Percentiles rank a stretch among this genome's conserved stretches.
Evolutionary conservation across 2,797 vertebrate species (phyloP).

Genomic region (Eulemur albifrons): DNA sequence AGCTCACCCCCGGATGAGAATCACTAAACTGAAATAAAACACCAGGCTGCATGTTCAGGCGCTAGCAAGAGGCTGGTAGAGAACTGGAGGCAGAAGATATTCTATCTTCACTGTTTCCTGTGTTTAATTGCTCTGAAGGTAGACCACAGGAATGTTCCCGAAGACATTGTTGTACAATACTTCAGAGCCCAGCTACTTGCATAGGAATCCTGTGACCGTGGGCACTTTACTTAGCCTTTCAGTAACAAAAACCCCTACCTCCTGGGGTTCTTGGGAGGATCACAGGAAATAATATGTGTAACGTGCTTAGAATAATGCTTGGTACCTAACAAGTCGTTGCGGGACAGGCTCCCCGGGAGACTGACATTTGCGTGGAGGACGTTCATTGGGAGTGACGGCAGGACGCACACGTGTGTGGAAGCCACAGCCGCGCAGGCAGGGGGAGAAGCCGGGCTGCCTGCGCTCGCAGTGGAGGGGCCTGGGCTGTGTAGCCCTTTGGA

Average conservation of each 20-base stretch:
- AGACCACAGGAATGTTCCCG: slow-evolving; percentile 1
- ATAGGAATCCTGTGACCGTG: background rate
- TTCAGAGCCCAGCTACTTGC: background rate
- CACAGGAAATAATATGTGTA: accelerated
- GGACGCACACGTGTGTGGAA: background rate
- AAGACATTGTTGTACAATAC: background rate
- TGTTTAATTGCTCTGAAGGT: background rate
- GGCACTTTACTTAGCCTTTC: background rate
- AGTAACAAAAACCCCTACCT: background rate
- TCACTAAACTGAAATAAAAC: background rate
- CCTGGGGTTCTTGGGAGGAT: background rate
- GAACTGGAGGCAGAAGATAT: background rate
- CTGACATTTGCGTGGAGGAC: background rate
- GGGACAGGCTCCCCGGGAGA: background rate
- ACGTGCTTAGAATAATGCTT: background rate
- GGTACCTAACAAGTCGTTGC: background rate
- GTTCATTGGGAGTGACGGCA: background rate
- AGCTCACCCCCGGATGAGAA: background rate
- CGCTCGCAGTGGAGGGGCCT: background rate
- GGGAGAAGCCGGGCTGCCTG: background rate
- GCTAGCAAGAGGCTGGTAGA: background rate
- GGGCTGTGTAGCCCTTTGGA: background rate
- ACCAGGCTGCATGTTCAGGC: background rate
- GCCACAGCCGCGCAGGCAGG: background rate
- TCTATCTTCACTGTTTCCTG: background rate